These are phyloP conservation scores for Thripadectes ignobilis DNA, from an alignment of 2,797 vertebrate species.

Conservation along the genomic window DNA sequence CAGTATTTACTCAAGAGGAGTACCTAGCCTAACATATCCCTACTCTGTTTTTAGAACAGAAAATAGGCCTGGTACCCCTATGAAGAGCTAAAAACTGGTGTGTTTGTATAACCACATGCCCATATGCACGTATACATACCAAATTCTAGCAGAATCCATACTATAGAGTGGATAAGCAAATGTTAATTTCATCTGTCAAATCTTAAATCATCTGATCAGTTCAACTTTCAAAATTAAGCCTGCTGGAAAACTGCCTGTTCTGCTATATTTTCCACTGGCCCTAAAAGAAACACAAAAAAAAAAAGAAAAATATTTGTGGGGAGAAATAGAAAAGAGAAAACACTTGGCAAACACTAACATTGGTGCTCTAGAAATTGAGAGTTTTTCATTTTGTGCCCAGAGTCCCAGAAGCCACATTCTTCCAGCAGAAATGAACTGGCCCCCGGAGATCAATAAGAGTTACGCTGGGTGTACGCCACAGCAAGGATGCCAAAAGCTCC, in stretches of 20 bases:
- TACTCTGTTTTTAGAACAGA: background rate
- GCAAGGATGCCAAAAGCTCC: background rate
- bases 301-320: background rate
- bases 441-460: background rate
- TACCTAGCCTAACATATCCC: background rate
- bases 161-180: background rate
- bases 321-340: background rate
- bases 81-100: background rate
- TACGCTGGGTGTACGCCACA: background rate
- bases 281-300: background rate
- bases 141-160: background rate
- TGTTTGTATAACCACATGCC: background rate
- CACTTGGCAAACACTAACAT: background rate
- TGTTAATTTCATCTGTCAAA: background rate
- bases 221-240: background rate
- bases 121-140: background rate
- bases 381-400: conserved; percentile 29
- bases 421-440: conserved; percentile 14
- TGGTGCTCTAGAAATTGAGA: background rate
- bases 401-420: conserved; percentile 33
- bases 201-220: background rate
- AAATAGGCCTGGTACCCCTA: background rate
- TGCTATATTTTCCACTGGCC: background rate
- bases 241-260: background rate
- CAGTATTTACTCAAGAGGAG: background rate